These are phyloP conservation scores for Syngnathoides biaculeatus DNA, from an alignment of 2,113 vertebrate genomes.

Conservation along the genomic window DNA sequence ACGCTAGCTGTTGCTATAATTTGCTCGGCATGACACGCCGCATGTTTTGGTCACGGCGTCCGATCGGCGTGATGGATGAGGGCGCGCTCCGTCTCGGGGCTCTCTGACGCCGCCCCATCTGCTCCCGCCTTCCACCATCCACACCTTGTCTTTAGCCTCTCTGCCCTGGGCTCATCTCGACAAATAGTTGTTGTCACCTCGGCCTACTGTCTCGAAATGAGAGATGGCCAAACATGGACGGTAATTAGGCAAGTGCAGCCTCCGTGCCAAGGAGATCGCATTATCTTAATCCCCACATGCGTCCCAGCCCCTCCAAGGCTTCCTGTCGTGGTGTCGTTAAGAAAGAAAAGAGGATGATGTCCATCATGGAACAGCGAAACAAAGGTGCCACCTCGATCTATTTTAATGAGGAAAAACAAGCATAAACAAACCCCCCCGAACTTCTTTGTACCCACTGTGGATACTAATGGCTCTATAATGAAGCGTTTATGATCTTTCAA, in stretches of 20 bases:
- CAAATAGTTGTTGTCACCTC: conserved; percentile 68
- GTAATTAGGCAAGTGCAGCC: conserved; percentile 64
- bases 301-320: background rate
- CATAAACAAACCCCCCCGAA: background rate
- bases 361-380: background rate
- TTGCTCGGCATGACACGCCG: background rate
- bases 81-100: conserved; percentile 41
- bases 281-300: conserved; percentile 13
- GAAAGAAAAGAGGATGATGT: background rate
- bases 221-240: conserved; percentile 64
- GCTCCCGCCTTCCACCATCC: conserved; percentile 43
- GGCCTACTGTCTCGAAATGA: conserved; percentile 67
- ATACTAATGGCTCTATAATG: conserved; percentile 9
- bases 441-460: background rate
- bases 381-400: background rate
- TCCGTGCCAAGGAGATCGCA: conserved; percentile 38
- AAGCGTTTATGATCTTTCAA: conserved; percentile 5
- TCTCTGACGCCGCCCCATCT: conserved; percentile 58
- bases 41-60: conserved; percentile 4
- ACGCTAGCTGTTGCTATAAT: background rate
- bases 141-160: conserved; percentile 47
- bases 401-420: background rate
- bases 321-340: background rate
- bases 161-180: conserved; percentile 34
- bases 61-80: conserved; percentile 60